phyloP scores from a whole-genome alignment of 2,113 vertebrate genomes.

The Megaceryle torquata region DNA sequence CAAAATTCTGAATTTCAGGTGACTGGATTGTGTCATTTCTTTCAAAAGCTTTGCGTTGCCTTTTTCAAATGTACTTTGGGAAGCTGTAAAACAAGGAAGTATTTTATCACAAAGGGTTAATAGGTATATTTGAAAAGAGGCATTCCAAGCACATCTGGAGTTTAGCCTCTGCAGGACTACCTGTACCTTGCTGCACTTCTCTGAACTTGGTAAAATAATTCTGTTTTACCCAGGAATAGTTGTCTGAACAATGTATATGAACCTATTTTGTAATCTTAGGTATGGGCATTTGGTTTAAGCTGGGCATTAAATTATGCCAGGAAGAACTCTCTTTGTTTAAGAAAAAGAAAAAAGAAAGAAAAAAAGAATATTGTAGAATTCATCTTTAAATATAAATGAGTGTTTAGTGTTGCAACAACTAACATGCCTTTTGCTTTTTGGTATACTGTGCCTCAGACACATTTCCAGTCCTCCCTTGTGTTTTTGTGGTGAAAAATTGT shows the following conservation, averaged over 20 bases:
- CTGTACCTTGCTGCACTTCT: not conserved
- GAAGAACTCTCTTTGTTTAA: not conserved
- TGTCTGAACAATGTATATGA: not conserved
- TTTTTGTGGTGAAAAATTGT: fast-evolving
- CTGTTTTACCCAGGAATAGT: not conserved
- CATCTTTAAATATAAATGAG: not conserved
- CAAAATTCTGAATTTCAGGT: not conserved
- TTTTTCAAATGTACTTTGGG: not conserved
- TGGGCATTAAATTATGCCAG: not conserved
- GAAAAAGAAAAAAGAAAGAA: not conserved
- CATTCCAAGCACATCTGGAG: not conserved
- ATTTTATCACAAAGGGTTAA: not conserved
- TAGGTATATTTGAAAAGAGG: not conserved
- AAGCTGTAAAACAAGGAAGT: not conserved
- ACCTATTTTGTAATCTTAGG: not conserved
- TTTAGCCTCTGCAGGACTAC: not conserved
- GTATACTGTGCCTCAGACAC: not conserved
- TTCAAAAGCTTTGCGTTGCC: not conserved
- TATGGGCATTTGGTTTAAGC: not conserved
- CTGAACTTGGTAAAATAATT: not conserved
- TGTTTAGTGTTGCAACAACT: not conserved
- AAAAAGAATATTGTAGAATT: not conserved
- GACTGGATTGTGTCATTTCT: not conserved
- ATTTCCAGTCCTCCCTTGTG: not conserved
- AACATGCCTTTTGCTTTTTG: not conserved